These are phyloP conservation scores for Rhinogobius similis DNA, from an alignment of 2,113 vertebrate genomes.

Conservation along the genomic window DNA sequence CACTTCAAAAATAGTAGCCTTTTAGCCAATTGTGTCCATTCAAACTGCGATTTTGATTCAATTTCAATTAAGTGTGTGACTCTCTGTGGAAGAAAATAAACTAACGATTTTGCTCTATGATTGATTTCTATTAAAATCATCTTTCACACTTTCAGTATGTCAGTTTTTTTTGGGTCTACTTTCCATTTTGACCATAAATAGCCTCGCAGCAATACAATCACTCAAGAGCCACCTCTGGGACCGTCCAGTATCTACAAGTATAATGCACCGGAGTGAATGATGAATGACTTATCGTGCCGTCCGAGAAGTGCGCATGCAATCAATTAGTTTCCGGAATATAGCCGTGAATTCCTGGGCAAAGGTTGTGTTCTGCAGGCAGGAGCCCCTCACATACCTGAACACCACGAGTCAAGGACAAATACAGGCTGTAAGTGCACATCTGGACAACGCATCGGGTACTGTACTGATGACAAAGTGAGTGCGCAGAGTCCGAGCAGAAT, in stretches of 20 bases:
- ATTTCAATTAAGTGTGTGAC: too few relatives aligned
- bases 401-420: slow-evolving; percentile 25
- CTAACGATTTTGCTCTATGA: too few relatives aligned
- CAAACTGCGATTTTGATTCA: too few relatives aligned
- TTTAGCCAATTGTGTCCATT: too few relatives aligned
- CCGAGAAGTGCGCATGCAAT: slow-evolving; percentile 9
- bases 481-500: slow-evolving; percentile 1
- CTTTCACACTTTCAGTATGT: too few relatives aligned
- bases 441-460: slow-evolving; percentile 50
- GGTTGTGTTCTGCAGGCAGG: slow-evolving; percentile 20
- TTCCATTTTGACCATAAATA: slow-evolving; percentile 1
- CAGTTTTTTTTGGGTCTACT: neutral
- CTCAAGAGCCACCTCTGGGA: neutral
- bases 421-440: slow-evolving; percentile 51
- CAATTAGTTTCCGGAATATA: slow-evolving; percentile 25
- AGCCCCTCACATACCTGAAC: slow-evolving; percentile 39
- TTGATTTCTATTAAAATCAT: neutral
- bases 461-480: slow-evolving; percentile 13
- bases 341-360: slow-evolving; percentile 9
- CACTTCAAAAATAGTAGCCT: too few relatives aligned
- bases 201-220: neutral
- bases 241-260: slow-evolving; percentile 1
- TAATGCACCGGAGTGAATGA: slow-evolving; percentile 14
- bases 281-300: slow-evolving; percentile 20
- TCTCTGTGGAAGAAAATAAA: too few relatives aligned